Conservation (phyloP, 2,888 invertebrate genomes). For the Cyclophora punctaria region DNA sequence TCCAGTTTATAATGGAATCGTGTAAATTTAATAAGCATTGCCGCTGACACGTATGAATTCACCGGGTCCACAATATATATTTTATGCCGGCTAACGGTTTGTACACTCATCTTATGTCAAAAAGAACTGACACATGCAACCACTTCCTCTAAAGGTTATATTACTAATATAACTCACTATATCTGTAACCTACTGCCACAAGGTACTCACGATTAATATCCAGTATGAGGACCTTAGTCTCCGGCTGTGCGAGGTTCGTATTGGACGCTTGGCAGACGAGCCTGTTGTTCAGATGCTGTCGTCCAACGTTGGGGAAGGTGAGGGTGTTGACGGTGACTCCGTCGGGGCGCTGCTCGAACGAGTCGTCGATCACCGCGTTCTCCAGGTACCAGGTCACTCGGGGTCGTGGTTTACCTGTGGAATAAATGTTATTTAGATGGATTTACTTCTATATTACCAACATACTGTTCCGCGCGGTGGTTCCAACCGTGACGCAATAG, state of each 20-base stretch:
- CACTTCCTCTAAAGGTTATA: no score
- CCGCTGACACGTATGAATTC: no score
- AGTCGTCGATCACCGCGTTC: slow-evolving; percentile 88
- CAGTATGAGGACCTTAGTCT: slow-evolving; percentile 84
- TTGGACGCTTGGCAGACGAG: slow-evolving; percentile 92
- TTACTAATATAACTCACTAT: no score
- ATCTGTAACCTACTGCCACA: no score
- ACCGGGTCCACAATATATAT: no score
- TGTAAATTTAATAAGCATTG: no score
- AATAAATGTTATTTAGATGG: slow-evolving; percentile 2
- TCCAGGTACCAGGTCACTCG: slow-evolving; percentile 90
- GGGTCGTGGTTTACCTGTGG: slow-evolving; percentile 83
- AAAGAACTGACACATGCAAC: no score
- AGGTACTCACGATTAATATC: slow-evolving; percentile 88
- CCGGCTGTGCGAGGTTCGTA: slow-evolving; percentile 86
- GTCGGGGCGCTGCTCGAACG: slow-evolving; percentile 81
- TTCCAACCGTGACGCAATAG: no score
- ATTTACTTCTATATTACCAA: neutral
- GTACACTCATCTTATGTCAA: no score
- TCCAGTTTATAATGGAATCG: no score
- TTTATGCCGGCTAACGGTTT: no score
- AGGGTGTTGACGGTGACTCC: slow-evolving; percentile 86
- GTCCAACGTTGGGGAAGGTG: slow-evolving; percentile 84
- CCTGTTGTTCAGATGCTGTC: slow-evolving; percentile 87
- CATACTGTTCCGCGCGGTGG: no score